Conservation (phyloP, 2,113 vertebrate genomes). For the Phylloscopus whistleri region DNA sequence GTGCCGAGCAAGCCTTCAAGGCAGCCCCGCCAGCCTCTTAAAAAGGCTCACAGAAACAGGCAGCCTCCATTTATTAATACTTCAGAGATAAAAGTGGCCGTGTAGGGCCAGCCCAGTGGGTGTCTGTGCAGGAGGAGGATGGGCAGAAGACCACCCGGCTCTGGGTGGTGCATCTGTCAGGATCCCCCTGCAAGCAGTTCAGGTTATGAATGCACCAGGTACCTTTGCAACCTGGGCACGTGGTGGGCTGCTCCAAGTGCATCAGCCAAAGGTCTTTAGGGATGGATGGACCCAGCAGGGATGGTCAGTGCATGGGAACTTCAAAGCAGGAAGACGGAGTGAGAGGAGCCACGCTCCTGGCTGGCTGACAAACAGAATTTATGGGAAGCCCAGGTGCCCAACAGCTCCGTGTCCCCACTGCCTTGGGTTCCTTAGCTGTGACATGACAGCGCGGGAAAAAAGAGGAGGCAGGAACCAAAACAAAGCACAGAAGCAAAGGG, state of each 20-base stretch:
- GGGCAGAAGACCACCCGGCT: neutral
- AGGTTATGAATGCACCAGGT: neutral
- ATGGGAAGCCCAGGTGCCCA: neutral
- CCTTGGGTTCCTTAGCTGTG: neutral
- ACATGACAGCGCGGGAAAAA: neutral
- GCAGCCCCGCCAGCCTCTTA: neutral
- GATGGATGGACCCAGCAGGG: neutral
- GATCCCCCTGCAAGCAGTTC: neutral
- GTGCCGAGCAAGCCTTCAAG: conserved; percentile 4
- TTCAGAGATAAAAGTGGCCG: neutral
- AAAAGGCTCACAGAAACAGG: conserved; percentile 35
- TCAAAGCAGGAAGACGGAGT: neutral
- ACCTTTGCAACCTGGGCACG: accelerated
- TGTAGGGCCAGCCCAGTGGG: neutral
- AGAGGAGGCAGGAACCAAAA: neutral
- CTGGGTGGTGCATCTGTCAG: neutral
- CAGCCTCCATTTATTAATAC: conserved; percentile 40
- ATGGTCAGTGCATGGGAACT: accelerated
- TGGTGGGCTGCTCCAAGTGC: neutral
- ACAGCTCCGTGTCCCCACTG: neutral
- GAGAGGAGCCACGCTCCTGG: neutral
- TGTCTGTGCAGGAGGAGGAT: neutral
- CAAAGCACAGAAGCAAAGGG: conserved; percentile 43
- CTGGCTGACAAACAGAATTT: neutral
- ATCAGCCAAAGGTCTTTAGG: neutral